These are phyloP conservation scores for Linepithema humile DNA, from an alignment of 1,140 invertebrate species.

Conservation along the genomic window DNA sequence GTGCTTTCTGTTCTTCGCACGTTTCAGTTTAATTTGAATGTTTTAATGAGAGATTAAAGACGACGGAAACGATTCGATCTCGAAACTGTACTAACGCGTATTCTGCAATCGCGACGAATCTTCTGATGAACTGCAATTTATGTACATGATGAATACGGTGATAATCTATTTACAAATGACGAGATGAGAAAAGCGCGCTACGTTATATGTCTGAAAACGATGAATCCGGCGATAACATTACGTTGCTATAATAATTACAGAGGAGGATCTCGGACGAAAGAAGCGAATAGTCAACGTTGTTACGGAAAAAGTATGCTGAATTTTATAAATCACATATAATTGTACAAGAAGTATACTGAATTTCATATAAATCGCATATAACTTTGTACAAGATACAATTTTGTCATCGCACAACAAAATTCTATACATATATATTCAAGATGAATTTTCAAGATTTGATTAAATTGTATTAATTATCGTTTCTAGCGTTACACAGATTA, in stretches of 20 bases:
- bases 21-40: not conserved
- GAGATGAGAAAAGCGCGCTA: slow-evolving; percentile 39
- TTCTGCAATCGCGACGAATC: not conserved
- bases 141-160: slow-evolving; percentile 48
- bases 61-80: not conserved
- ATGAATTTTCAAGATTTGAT: not conserved
- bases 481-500: not conserved
- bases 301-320: slow-evolving; percentile 12
- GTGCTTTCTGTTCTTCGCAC: too few species aligned
- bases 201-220: slow-evolving; percentile 15
- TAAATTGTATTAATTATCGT: not conserved
- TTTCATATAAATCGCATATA: slow-evolving; percentile 6
- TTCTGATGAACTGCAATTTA: slow-evolving; percentile 19
- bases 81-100: not conserved
- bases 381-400: slow-evolving; percentile 27
- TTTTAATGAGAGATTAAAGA: not conserved
- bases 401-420: slow-evolving; percentile 1
- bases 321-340: slow-evolving; percentile 4
- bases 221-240: slow-evolving; percentile 10
- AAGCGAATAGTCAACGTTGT: slow-evolving; percentile 26
- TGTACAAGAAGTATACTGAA: not conserved
- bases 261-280: slow-evolving; percentile 29
- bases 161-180: slow-evolving; percentile 67
- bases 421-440: not conserved
- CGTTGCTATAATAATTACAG: slow-evolving; percentile 13